Conservation (phyloP, 2,113 vertebrate genomes). For the Ailuropoda melanoleuca region DNA sequence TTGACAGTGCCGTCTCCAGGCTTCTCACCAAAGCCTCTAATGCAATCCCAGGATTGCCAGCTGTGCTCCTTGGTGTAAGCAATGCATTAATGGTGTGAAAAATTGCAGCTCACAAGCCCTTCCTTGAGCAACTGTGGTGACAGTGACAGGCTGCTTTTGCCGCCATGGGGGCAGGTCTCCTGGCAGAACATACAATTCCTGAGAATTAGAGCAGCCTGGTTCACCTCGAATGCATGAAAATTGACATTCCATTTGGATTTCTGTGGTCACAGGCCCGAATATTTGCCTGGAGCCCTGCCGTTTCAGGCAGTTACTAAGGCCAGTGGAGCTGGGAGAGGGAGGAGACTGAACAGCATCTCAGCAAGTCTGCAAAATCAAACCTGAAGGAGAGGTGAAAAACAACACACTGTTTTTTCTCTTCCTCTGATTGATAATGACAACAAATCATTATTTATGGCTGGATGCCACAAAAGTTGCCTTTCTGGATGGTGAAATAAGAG, state of each 20-base stretch:
- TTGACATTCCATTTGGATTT: constrained; percentile 59
- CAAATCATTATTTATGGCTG: neutral
- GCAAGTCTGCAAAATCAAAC: constrained; percentile 60
- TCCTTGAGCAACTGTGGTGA: constrained; percentile 72
- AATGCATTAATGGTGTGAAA: constrained; percentile 75
- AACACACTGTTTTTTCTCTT: neutral
- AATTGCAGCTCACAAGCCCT: constrained; percentile 49
- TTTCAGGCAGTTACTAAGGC: constrained; percentile 61
- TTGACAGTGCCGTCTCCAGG: constrained; percentile 52
- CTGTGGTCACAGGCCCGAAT: constrained; percentile 68
- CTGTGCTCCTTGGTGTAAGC: constrained; percentile 70
- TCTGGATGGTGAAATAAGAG: neutral
- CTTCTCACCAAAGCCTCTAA: constrained; percentile 60
- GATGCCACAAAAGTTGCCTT: constrained; percentile 5
- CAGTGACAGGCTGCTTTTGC: constrained; percentile 71
- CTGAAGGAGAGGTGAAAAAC: constrained; percentile 50
- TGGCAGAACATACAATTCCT: constrained; percentile 69
- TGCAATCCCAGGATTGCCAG: constrained; percentile 42
- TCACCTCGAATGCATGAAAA: constrained; percentile 74
- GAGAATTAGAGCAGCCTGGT: constrained; percentile 60
- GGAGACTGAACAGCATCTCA: constrained; percentile 66
- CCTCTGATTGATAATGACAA: constrained; percentile 31
- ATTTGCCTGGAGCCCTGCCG: constrained; percentile 64
- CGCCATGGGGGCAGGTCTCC: constrained; percentile 64
- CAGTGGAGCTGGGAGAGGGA: constrained; percentile 62